Evolutionary conservation across 2,797 vertebrate genomes (phyloP).

Genomic region (Anguilla marmorata): DNA sequence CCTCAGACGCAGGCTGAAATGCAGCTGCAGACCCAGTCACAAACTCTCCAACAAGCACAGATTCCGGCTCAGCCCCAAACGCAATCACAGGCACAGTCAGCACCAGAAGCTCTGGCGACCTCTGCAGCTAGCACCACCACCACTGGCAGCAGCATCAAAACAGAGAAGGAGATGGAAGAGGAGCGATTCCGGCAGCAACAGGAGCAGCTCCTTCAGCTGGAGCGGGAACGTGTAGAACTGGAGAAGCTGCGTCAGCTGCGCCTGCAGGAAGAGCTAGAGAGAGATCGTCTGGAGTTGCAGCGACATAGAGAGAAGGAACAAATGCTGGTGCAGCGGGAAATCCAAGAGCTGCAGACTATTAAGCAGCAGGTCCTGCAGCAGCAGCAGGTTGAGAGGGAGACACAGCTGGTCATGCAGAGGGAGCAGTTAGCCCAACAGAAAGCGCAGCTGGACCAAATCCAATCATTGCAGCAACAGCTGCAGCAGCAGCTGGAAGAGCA

Average conservation of each 20-base stretch:
- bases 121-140: conserved; percentile 29
- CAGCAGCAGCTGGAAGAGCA: conserved; percentile 97
- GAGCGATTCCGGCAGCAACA: conserved; percentile 91
- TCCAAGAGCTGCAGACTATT: conserved; percentile 95
- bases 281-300: conserved; percentile 89
- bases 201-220: conserved; percentile 91
- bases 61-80: conserved; percentile 52
- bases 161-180: conserved; percentile 86
- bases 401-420: conserved; percentile 89
- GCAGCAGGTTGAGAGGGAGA: conserved; percentile 94
- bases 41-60: conserved; percentile 49
- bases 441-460: conserved; percentile 95
- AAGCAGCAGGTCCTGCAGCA: conserved; percentile 98
- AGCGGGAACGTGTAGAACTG: conserved; percentile 91
- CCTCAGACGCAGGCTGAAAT: conserved; percentile 46
- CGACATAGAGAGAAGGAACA: conserved; percentile 95
- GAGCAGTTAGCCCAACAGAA: conserved; percentile 97
- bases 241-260: conserved; percentile 92
- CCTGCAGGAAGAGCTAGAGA: conserved; percentile 93
- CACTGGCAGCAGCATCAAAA: conserved; percentile 54
- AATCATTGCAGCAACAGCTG: conserved; percentile 95
- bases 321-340: conserved; percentile 91
- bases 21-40: conserved; percentile 50
- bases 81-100: conserved; percentile 11
- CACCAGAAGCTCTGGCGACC: conserved; percentile 17